Percentiles rank a stretch among this genome's conserved stretches.
phyloP scores from a whole-genome alignment of 2,113 vertebrate genomes.

The Podarcis cretensis region DNA sequence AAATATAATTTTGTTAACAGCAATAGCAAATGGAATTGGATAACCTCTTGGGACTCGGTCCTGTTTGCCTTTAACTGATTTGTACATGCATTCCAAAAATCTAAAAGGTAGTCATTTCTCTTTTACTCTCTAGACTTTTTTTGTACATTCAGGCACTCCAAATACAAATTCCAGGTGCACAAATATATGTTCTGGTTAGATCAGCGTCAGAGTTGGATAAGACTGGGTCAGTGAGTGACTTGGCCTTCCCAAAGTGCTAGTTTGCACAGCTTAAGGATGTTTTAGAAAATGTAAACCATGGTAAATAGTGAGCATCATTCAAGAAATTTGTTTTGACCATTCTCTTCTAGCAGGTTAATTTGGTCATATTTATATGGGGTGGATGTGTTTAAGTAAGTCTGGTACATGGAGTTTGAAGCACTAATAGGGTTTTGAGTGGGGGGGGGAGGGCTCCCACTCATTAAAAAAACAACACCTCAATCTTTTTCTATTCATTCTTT shows the following conservation, averaged over 20 bases:
- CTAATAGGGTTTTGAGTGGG: too few relatives aligned
- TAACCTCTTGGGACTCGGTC: background rate
- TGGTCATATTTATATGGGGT: too few relatives aligned
- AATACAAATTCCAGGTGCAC: background rate
- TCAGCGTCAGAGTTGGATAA: too few relatives aligned
- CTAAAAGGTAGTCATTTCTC: background rate
- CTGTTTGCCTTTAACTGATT: background rate
- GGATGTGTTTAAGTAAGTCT: too few relatives aligned
- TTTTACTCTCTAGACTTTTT: background rate
- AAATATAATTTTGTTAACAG: slow-evolving; percentile 6
- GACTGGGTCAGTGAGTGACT: too few relatives aligned
- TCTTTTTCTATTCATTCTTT: too few relatives aligned
- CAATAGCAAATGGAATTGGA: background rate
- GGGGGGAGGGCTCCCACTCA: too few relatives aligned
- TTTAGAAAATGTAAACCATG: background rate
- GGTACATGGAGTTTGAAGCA: too few relatives aligned
- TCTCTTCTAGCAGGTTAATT: too few relatives aligned
- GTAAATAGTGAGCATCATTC: too few relatives aligned
- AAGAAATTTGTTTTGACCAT: too few relatives aligned
- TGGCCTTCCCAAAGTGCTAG: background rate
- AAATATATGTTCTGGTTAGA: background rate
- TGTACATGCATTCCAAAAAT: background rate
- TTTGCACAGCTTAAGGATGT: background rate
- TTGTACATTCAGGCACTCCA: background rate
- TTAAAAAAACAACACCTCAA: too few relatives aligned